Conservation (phyloP, 2,113 vertebrate genomes). For the Podiceps cristatus region DNA sequence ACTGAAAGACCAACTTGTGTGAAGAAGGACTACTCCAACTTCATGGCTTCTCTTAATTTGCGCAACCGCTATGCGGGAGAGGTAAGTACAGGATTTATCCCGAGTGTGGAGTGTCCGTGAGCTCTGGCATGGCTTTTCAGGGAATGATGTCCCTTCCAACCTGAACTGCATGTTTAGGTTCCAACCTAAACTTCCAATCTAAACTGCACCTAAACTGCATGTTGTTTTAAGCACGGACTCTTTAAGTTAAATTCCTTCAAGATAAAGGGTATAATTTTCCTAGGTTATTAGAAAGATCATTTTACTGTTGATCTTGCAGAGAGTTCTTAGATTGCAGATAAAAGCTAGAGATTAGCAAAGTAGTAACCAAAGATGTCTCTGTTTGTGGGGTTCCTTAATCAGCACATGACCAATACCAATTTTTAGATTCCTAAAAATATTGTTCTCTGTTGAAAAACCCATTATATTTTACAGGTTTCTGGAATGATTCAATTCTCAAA, state of each 20-base stretch:
- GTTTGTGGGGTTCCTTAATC: not conserved
- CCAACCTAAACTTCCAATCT: not conserved
- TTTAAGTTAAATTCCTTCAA: not conserved
- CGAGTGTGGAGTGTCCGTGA: not conserved
- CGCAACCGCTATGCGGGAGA: constrained; percentile 97
- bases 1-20: constrained; percentile 93
- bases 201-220: not conserved
- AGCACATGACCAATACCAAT: not conserved
- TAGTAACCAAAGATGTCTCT: not conserved
- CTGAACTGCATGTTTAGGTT: not conserved
- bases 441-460: not conserved
- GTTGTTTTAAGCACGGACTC: not conserved
- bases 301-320: not conserved
- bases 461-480: constrained; percentile 81
- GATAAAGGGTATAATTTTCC: not conserved
- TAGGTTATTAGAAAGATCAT: not conserved
- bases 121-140: not conserved
- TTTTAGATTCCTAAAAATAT: not conserved
- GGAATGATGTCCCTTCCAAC: not conserved
- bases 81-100: constrained; percentile 62
- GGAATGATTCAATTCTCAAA: constrained; percentile 95
- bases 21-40: constrained; percentile 98
- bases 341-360: not conserved
- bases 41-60: constrained; percentile 97
- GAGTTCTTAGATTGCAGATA: not conserved